These are phyloP conservation scores for Tetramorium simillimum DNA, from an alignment of 1,140 invertebrate genomes.

Conservation along the genomic window DNA sequence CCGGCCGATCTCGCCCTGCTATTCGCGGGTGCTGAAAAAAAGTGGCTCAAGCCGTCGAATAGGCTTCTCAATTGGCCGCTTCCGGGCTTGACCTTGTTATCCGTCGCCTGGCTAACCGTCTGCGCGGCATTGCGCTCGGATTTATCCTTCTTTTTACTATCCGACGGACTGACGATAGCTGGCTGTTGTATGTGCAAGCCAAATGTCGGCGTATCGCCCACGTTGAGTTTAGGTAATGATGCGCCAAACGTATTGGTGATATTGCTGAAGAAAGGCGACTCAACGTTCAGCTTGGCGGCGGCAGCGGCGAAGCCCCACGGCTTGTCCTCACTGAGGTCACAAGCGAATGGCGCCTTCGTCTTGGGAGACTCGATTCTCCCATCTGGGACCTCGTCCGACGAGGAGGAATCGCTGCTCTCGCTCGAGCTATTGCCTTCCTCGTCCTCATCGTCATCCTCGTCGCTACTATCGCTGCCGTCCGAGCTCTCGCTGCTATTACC, in stretches of 20 bases:
- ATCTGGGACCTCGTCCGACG: slow-evolving; percentile 73
- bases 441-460: slow-evolving; percentile 73
- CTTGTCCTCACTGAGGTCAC: slow-evolving; percentile 84
- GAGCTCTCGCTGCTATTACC: slow-evolving; percentile 73
- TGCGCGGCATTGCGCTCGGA: slow-evolving; percentile 30
- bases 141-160: slow-evolving; percentile 68
- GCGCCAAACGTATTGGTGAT: slow-evolving; percentile 80
- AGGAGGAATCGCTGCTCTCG: slow-evolving; percentile 80
- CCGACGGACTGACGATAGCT: slow-evolving; percentile 58
- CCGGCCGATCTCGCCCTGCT: slow-evolving; percentile 85
- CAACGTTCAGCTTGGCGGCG: slow-evolving; percentile 83
- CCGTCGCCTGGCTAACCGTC: not conserved
- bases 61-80: slow-evolving; percentile 90
- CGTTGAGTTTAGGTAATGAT: slow-evolving; percentile 79
- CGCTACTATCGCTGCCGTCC: slow-evolving; percentile 65
- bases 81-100: slow-evolving; percentile 84
- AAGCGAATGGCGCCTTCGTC: slow-evolving; percentile 82
- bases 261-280: slow-evolving; percentile 81
- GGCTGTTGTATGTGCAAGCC: slow-evolving; percentile 78
- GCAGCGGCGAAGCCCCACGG: slow-evolving; percentile 93
- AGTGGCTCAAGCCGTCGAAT: slow-evolving; percentile 94
- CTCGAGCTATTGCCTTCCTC: slow-evolving; percentile 80
- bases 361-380: slow-evolving; percentile 84
- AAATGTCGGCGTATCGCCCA: slow-evolving; percentile 79
- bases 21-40: slow-evolving; percentile 90